These are phyloP conservation scores for Eupithecia dodoneata DNA, from an alignment of 2,888 invertebrate species.

Conservation along the genomic window DNA sequence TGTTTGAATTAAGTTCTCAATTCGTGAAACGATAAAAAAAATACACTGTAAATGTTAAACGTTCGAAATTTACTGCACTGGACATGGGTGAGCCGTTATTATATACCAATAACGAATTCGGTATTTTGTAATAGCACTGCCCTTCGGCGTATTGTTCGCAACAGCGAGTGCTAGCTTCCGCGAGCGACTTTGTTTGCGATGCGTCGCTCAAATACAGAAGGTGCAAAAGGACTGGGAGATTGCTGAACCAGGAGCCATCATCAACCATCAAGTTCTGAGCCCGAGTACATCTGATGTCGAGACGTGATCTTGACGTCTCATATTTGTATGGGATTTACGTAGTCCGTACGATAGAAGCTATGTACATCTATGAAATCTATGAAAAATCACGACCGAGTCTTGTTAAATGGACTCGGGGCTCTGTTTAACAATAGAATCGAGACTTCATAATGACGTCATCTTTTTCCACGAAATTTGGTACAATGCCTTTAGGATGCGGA, in stretches of 20 bases:
- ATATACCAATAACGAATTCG: constrained; percentile 36
- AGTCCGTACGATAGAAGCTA: no score
- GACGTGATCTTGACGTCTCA: no score
- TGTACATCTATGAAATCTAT: no score
- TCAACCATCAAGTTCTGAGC: no score
- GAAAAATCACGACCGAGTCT: no score
- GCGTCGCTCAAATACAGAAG: neutral
- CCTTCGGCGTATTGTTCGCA: constrained; percentile 16
- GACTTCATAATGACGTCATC: no score
- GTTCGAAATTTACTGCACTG: constrained; percentile 46
- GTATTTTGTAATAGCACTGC: constrained; percentile 9
- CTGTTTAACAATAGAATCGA: no score
- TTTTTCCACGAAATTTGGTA: no score
- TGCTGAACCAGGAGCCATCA: neutral
- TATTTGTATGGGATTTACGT: no score
- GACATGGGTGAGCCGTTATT: constrained; percentile 43
- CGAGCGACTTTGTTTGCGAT: neutral
- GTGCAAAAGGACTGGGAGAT: neutral
- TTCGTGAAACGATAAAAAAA: neutral
- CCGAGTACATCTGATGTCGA: no score
- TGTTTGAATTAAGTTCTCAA: neutral
- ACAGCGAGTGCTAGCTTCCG: constrained; percentile 5
- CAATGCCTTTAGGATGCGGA: no score
- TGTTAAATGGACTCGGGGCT: no score
- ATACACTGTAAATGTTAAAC: constrained; percentile 12